Percentiles rank a stretch among this genome's conserved stretches.
phyloP scores from a whole-genome alignment of 2,797 vertebrate species.

The Champsocephalus gunnari region DNA sequence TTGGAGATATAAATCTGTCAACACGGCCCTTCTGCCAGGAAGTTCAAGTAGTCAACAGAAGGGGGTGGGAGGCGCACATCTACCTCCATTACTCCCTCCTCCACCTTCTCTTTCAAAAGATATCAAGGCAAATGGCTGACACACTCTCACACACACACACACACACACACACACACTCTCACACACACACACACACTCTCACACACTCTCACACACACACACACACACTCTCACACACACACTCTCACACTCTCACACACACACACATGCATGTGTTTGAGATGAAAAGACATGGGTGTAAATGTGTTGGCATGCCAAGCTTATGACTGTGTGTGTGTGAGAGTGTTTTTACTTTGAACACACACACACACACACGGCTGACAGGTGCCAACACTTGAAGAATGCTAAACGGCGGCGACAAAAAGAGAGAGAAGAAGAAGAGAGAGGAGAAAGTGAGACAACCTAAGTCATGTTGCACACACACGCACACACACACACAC shows the following conservation, averaged over 20 bases:
- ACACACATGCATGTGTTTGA: slow-evolving; percentile 37
- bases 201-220: slow-evolving; percentile 11
- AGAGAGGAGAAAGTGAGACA: slow-evolving; percentile 61
- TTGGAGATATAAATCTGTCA: slow-evolving; percentile 92
- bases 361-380: slow-evolving; percentile 33
- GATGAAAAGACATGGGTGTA: slow-evolving; percentile 63
- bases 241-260: slow-evolving; percentile 10
- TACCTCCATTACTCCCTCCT: slow-evolving; percentile 63
- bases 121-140: slow-evolving; percentile 66
- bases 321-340: slow-evolving; percentile 26
- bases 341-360: slow-evolving; percentile 60
- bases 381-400: slow-evolving; percentile 61
- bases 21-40: slow-evolving; percentile 87
- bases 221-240: slow-evolving; percentile 24
- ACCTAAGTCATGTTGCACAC: slow-evolving; percentile 46
- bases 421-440: slow-evolving; percentile 32
- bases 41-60: slow-evolving; percentile 92
- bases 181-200: slow-evolving; percentile 22
- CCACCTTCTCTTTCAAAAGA: slow-evolving; percentile 73
- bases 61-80: slow-evolving; percentile 53
- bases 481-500: background rate
- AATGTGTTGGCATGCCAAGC: slow-evolving; percentile 53
- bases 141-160: slow-evolving; percentile 20
- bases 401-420: slow-evolving; percentile 41
- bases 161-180: background rate